A percentile compares a stretch with the other conserved stretches of the same genome.
These are phyloP conservation scores for Axinella damicornis DNA, from an alignment of 37 sponge, comb jelly and placozoan genomes.

Conservation along the genomic window DNA sequence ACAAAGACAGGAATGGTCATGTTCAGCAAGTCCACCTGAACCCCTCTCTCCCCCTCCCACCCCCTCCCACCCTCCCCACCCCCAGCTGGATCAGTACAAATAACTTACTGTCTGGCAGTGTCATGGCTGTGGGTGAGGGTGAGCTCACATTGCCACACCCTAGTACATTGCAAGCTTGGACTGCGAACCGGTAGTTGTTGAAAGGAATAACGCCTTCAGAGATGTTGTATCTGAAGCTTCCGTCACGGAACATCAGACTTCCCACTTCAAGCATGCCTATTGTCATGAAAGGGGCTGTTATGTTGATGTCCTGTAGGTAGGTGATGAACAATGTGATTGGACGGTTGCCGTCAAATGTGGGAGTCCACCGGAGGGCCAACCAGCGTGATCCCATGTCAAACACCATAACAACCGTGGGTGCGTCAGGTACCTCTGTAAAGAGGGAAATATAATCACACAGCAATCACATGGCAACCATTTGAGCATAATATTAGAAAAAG, in stretches of 20 bases:
- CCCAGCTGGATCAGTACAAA: no score
- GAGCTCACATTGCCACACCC: constrained; percentile 54
- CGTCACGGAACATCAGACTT: background rate
- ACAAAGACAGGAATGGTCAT: no score
- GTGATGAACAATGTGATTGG: constrained; percentile 37
- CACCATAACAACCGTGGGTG: constrained; percentile 33
- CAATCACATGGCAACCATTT: no score
- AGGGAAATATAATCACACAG: background rate
- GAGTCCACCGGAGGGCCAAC: constrained; percentile 52
- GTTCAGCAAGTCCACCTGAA: no score
- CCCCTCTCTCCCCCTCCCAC: no score
- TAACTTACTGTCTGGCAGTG: constrained; percentile 59
- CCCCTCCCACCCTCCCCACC: no score
- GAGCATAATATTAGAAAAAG: no score
- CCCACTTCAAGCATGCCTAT: no score
- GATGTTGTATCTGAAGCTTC: constrained; percentile 23
- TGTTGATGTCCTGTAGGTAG: background rate
- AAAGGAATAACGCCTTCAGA: constrained; percentile 52
- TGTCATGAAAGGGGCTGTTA: no score
- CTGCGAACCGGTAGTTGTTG: constrained; percentile 58
- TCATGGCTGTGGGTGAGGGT: constrained; percentile 20
- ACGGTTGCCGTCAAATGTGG: constrained; percentile 69
- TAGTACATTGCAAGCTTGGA: constrained; percentile 58
- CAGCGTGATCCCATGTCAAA: constrained; percentile 15
- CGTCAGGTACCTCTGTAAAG: constrained; percentile 69